Evolutionary conservation across 2,797 vertebrate species (phyloP).

Genomic region (Gephyroberyx darwinii): DNA sequence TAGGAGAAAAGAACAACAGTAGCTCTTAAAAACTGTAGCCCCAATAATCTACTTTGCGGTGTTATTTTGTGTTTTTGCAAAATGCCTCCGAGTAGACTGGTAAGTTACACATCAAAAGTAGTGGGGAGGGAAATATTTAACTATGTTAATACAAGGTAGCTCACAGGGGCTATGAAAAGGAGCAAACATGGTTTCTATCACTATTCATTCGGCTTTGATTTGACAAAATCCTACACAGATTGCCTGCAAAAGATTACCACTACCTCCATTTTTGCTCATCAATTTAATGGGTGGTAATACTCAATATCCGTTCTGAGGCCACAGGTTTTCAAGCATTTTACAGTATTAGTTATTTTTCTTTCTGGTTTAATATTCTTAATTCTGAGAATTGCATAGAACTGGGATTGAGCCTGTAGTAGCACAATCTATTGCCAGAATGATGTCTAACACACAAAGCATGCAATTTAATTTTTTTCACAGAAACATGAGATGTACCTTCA

Average conservation of each 20-base stretch:
- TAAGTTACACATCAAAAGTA: neutral
- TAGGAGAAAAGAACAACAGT: neutral
- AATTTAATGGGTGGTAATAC: neutral
- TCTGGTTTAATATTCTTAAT: slow-evolving; percentile 35
- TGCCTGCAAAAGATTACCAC: neutral
- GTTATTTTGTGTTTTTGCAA: neutral
- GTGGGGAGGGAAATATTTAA: neutral
- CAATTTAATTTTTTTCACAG: slow-evolving; percentile 34
- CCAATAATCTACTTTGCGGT: neutral
- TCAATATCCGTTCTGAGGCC: slow-evolving; percentile 74
- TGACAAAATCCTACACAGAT: neutral
- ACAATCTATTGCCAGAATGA: slow-evolving; percentile 25
- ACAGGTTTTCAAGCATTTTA: slow-evolving; percentile 64
- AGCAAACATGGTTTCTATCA: neutral
- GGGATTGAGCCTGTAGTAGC: slow-evolving; percentile 10
- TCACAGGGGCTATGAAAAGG: neutral
- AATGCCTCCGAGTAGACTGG: neutral
- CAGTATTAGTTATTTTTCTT: slow-evolving; percentile 25
- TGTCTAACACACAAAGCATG: slow-evolving; percentile 47
- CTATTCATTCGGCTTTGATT: neutral
- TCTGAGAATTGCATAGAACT: slow-evolving; percentile 13
- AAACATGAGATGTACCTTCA: neutral
- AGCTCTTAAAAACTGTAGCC: neutral
- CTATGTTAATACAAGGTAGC: neutral
- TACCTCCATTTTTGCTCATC: neutral